Evolutionary conservation across 1,140 invertebrate species (phyloP).

Genomic region (Monochamus saltuarius): DNA sequence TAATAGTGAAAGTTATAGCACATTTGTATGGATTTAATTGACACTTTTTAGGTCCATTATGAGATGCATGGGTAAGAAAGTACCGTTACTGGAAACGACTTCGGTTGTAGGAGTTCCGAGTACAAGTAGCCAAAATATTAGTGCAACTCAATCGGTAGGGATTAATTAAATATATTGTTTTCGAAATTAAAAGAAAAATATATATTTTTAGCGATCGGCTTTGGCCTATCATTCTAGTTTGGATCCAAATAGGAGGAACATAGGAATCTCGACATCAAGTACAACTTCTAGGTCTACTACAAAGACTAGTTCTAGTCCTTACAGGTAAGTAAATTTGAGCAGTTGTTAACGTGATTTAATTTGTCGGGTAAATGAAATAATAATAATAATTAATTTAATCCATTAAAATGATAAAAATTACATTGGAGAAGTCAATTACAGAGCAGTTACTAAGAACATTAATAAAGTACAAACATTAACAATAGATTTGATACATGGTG

Average conservation of each 20-base stretch:
- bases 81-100: slow-evolving; percentile 74
- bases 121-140: slow-evolving; percentile 73
- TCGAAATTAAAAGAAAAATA: not conserved
- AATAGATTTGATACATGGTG: no score
- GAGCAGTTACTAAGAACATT: no score
- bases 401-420: no score
- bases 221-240: slow-evolving; percentile 75
- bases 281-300: slow-evolving; percentile 92
- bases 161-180: not conserved
- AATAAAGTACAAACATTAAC: no score
- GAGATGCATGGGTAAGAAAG: slow-evolving; percentile 80
- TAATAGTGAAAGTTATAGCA: no score
- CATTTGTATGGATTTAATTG: not conserved
- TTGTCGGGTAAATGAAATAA: no score
- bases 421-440: no score
- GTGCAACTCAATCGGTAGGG: slow-evolving; percentile 57
- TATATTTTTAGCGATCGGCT: slow-evolving; percentile 67
- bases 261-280: slow-evolving; percentile 93
- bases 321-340: slow-evolving; percentile 63
- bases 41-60: slow-evolving; percentile 58
- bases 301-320: slow-evolving; percentile 90
- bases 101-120: slow-evolving; percentile 62
- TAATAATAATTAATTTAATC: no score
- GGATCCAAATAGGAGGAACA: slow-evolving; percentile 68
- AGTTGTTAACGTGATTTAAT: no score